phyloP scores from a whole-genome alignment of 2,888 invertebrate species.

The Drosophila diplacantha region DNA sequence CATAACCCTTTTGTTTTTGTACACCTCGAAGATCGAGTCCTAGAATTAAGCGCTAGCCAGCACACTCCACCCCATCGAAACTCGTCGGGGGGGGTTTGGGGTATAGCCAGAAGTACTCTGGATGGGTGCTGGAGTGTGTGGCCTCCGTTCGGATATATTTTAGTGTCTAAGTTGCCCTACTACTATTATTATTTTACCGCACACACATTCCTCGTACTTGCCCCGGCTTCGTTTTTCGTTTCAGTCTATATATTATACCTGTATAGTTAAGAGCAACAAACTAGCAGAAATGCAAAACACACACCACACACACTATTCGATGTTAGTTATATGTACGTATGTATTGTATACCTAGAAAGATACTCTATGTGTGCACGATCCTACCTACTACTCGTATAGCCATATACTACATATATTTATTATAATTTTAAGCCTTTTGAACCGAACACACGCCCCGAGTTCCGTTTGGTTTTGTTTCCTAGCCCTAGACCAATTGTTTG shows the following conservation, averaged over 20 bases:
- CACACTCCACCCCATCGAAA: neutral
- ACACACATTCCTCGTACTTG: slow-evolving; percentile 12
- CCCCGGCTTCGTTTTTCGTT: slow-evolving; percentile 25
- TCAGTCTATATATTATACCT: slow-evolving; percentile 7
- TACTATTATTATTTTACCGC: slow-evolving; percentile 5
- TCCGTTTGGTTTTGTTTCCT: slow-evolving; percentile 22
- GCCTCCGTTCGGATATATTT: neutral
- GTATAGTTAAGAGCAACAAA: slow-evolving; percentile 29
- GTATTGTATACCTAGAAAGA: slow-evolving; percentile 21
- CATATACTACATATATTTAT: slow-evolving; percentile 29
- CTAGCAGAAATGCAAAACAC: slow-evolving; percentile 6
- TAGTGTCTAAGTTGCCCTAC: slow-evolving; percentile 10
- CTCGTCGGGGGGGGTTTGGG: too few relatives aligned
- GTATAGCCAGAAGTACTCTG: too few relatives aligned
- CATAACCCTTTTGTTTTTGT: slow-evolving; percentile 13
- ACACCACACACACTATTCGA: slow-evolving; percentile 11
- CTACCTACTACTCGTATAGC: slow-evolving; percentile 11
- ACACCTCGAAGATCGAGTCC: slow-evolving; percentile 18
- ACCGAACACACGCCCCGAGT: slow-evolving; percentile 7
- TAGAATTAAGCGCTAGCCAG: slow-evolving; percentile 11
- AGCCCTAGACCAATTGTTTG: slow-evolving; percentile 25
- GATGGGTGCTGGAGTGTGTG: slow-evolving; percentile 1
- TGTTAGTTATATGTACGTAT: slow-evolving; percentile 25
- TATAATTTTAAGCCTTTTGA: slow-evolving; percentile 38
- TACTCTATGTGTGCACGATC: slow-evolving; percentile 38